phyloP scores from a whole-genome alignment of 2,113 vertebrate species.

The Epinephelus fuscoguttatus region DNA sequence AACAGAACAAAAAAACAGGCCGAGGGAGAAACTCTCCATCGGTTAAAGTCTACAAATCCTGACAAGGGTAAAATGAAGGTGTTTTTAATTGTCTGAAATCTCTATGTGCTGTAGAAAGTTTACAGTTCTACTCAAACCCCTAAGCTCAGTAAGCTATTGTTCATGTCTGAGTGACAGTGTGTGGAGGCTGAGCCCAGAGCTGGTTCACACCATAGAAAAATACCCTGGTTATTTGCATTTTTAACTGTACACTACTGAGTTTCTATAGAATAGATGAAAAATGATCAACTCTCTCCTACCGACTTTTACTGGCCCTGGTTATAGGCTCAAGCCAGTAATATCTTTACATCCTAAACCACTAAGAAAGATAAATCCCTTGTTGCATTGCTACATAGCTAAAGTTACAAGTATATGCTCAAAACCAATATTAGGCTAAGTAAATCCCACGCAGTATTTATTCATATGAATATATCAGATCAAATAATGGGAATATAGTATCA shows the following conservation, averaged over 20 bases:
- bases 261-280: constrained; percentile 55
- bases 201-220: constrained; percentile 79
- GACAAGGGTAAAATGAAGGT: constrained; percentile 66
- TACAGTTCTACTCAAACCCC: constrained; percentile 59
- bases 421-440: constrained; percentile 73
- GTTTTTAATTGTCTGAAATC: constrained; percentile 72
- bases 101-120: constrained; percentile 70
- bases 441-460: constrained; percentile 64
- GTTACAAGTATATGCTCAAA: constrained; percentile 71
- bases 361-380: constrained; percentile 67
- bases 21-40: constrained; percentile 43
- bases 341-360: constrained; percentile 58
- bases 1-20: constrained; percentile 49
- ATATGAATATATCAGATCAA: constrained; percentile 61
- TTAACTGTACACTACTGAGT: constrained; percentile 64
- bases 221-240: constrained; percentile 79
- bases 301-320: constrained; percentile 22
- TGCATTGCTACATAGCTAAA: constrained; percentile 76
- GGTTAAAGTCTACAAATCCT: constrained; percentile 69
- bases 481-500: constrained; percentile 44
- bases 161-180: constrained; percentile 55
- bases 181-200: constrained; percentile 58
- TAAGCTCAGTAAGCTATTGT: constrained; percentile 54
- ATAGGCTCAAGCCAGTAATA: constrained; percentile 25
- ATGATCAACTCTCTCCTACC: constrained; percentile 22